Conservation (phyloP, 92 coral and sea anemone genomes). For the Hydrozoanthus gracilis region DNA sequence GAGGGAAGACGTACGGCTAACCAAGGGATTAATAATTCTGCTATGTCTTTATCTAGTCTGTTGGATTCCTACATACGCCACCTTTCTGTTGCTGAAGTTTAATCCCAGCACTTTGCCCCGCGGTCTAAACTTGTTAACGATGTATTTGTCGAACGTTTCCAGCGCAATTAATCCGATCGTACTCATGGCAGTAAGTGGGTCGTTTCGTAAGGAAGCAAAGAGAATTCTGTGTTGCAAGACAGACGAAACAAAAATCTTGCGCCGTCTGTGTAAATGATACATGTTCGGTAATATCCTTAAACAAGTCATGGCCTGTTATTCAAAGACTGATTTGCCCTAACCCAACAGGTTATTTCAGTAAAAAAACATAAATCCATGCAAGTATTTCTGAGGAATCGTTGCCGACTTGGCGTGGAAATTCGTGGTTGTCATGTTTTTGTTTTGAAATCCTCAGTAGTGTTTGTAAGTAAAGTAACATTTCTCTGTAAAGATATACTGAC, state of each 20-base stretch:
- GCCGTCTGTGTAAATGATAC: no score
- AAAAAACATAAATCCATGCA: no score
- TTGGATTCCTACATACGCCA: constrained; percentile 12
- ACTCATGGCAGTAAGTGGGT: not conserved
- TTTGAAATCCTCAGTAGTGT: no score
- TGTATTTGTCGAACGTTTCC: not conserved
- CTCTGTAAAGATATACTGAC: no score
- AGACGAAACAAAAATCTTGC: not conserved
- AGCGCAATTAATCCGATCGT: constrained; percentile 9
- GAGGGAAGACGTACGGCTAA: not conserved
- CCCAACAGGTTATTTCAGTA: no score
- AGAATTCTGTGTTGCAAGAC: not conserved
- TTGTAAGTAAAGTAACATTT: no score
- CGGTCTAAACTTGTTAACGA: not conserved
- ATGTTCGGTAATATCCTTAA: no score
- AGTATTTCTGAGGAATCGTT: no score
- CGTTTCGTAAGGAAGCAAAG: constrained; percentile 15
- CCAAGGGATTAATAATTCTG: not conserved
- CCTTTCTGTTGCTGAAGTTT: not conserved
- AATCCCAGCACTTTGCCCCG: not conserved
- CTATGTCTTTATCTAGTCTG: not conserved
- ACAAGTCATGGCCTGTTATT: no score
- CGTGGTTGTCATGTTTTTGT: no score
- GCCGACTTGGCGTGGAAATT: no score
- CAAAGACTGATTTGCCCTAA: no score